phyloP scores from a whole-genome alignment of 2,113 vertebrate genomes.

The Gallinago jamesoni region DNA sequence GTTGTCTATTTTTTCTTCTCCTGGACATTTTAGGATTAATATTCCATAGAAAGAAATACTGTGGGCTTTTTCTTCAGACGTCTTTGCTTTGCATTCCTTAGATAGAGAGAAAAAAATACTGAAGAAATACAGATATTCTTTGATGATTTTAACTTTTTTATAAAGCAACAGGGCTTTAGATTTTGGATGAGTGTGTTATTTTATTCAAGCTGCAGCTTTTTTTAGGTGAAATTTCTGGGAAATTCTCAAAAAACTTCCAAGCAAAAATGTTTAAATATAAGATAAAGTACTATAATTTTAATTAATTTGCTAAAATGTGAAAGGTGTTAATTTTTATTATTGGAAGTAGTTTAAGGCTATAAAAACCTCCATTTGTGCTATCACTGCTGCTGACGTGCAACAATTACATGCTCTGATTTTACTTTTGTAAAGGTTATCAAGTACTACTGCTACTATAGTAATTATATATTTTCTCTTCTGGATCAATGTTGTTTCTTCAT shows the following conservation, averaged over 20 bases:
- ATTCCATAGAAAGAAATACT: neutral
- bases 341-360: neutral
- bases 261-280: neutral
- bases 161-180: neutral
- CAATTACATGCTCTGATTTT: neutral
- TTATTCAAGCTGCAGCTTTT: neutral
- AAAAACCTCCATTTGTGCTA: neutral
- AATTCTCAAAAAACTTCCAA: neutral
- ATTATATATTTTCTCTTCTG: neutral
- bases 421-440: neutral
- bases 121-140: neutral
- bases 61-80: neutral
- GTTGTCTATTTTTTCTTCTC: neutral
- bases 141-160: neutral
- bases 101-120: neutral
- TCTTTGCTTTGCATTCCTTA: neutral
- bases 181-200: neutral
- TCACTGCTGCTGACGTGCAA: neutral
- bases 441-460: neutral
- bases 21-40: neutral
- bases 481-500: neutral
- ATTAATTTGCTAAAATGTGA: neutral
- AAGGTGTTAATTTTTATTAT: neutral
- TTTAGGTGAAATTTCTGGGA: neutral
- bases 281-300: neutral